phyloP scores from a whole-genome alignment of 2,888 invertebrate species.

The Coleophora flavipennella region DNA sequence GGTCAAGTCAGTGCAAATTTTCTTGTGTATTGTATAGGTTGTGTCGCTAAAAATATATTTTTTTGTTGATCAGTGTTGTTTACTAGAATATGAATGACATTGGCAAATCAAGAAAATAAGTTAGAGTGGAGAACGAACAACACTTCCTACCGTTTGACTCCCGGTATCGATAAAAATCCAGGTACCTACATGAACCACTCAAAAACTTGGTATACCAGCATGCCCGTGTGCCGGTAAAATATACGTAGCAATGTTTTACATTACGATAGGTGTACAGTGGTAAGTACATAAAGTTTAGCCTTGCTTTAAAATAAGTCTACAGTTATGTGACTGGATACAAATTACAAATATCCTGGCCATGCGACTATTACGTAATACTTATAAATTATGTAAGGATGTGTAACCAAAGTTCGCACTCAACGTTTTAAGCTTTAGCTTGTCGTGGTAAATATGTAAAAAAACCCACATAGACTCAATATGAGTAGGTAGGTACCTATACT shows the following conservation, averaged over 20 bases:
- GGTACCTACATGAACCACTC: not conserved
- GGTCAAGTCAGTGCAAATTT: not conserved
- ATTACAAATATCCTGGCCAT: conserved; percentile 28
- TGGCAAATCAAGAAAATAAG: not conserved
- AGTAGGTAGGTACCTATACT: no score
- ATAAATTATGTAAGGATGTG: conserved; percentile 43
- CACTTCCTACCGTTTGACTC: not conserved
- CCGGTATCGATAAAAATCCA: not conserved
- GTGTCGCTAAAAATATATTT: not conserved
- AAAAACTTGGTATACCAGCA: not conserved
- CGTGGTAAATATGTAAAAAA: no score
- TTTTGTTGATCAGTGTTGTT: not conserved
- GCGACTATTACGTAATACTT: conserved; percentile 47
- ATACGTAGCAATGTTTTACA: not conserved
- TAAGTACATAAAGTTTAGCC: no score
- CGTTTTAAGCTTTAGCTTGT: no score
- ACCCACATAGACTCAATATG: no score
- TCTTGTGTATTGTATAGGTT: not conserved
- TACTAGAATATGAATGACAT: not conserved
- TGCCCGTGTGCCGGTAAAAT: not conserved
- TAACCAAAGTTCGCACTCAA: conserved; percentile 30
- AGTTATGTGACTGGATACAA: no score
- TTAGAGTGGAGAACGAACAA: not conserved
- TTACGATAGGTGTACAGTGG: no score
- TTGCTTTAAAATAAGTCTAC: no score